Base-by-base conservation (phyloP, 2,113 vertebrate genomes). In the Dicrurus megarhynchus region DNA sequence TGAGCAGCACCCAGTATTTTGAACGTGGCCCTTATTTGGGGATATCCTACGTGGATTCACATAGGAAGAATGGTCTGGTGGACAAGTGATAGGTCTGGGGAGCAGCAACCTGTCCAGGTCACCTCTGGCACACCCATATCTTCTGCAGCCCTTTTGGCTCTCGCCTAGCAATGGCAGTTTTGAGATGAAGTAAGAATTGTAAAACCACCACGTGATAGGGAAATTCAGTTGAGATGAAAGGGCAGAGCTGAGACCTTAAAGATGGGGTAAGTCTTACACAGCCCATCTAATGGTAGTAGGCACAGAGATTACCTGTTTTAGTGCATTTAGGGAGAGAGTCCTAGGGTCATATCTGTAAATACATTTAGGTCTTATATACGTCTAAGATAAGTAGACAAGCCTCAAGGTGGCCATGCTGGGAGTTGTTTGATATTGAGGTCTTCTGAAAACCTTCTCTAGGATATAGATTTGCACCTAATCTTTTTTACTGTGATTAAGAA, bases 391-490 rank as follows among this genome's bases (percentile, higher is more conserved):
- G 53, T 1, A 1, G 53, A 14, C 11, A 79, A 47, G 26, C n/a
- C 23, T 85, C 42, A 49, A 76, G n/a, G 44, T 57, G 26, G 11
- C 15, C 64, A 32, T 37, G 27, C 49, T 50, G 32, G 41, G 41
- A 73, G 18, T 76, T 69, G 21, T 83, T 79, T 71, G 46, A 5
- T 73, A n/a, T 41, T 32, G 50, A 76, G n/a, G 35, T 89, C 76
- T 70, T 93, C 71, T 74, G 73, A 86, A 95, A 95, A 26, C 89
- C 68, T 92, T 84, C 80, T 75, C 53, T 79, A 49, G n/a, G 37
- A 32, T 4, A 4, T 61, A 88, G 75, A 73, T 80, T 94, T 90
- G 46, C 37, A 74, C 75, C 63, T 84, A 55, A 90, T 74, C 68
- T 87, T 77, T 93, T 90, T 37, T 17, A 60, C 65, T 69, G 14